Base-by-base conservation (phyloP, 2,888 invertebrate genomes). In the Bibio marci region DNA sequence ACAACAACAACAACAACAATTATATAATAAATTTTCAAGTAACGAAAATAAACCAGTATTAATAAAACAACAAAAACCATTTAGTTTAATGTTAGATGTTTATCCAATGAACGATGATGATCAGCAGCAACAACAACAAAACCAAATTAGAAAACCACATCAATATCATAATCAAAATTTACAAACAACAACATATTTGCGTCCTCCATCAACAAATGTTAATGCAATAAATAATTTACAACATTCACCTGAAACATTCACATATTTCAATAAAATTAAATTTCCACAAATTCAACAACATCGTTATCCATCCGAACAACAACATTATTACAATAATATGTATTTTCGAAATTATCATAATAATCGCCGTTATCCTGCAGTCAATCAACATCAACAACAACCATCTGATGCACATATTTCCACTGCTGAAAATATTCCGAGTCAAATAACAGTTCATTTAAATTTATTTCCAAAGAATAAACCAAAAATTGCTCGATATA, bases 31-130 rank as follows among this genome's bases (percentile, higher is more conserved):
- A 3, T 22, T 13, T 8, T 30, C 31, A 7, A 12, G 27, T 13
- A 30, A 22, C 14, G 5, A 32, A 11, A n/a, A n/a, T n/a, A n/a
- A n/a, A n/a, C 14, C 31, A 26, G 2, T 11, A 30, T 11, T n/a
- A 31, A 37, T 22, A 36, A 17, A 32, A 39, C 2, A 43, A 47
- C 45, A 52, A 35, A 65, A 72, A 47, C 73, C 75, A 0, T 71
- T 76, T 41, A 76, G 74, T 47, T 64, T 76, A 1, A 72, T 76
- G 64, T 53, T 77, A 18, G 75, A 77, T 47, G 67, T 76, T 39
- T 73, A 67, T 55, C 75, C 75, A 1, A 59, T 74, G 35, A 59
- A 66, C 35, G 58, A 65, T 12, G 55, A 55, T 32, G 53, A 50
- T 7, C 54, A 56, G 40, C 58, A n/a, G 48, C 47, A 15, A 38